Conservation (phyloP, 2,113 vertebrate species). For the Dromaius novaehollandiae region DNA sequence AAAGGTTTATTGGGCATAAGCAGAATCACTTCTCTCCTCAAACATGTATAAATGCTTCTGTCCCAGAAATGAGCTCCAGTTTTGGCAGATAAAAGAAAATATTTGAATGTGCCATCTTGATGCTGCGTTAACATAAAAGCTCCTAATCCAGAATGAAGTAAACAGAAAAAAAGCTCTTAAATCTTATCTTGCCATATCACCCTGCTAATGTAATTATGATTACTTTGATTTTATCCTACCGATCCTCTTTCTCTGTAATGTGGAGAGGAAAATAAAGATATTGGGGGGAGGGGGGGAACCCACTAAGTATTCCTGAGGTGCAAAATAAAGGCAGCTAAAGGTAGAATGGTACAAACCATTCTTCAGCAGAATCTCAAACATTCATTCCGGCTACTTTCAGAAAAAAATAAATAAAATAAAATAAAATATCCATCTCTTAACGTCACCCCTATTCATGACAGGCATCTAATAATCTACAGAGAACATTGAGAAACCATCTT, state of each 20-base stretch:
- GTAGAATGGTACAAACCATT: not conserved
- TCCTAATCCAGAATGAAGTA: not conserved
- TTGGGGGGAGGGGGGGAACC: no score
- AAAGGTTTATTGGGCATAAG: not conserved
- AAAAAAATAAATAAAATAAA: accelerated
- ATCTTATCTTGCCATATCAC: not conserved
- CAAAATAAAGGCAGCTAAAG: not conserved
- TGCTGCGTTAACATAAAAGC: not conserved
- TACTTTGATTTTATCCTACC: not conserved
- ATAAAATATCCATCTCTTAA: not conserved
- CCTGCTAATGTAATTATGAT: not conserved
- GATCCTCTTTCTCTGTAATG: not conserved
- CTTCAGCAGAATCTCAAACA: not conserved
- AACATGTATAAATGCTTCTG: not conserved
- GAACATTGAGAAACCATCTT: not conserved
- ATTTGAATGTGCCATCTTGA: not conserved
- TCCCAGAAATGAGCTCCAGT: not conserved
- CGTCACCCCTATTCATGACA: not conserved
- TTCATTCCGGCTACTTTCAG: not conserved
- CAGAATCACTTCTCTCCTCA: not conserved
- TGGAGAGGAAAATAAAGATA: not conserved
- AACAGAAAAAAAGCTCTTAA: not conserved
- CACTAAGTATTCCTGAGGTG: not conserved
- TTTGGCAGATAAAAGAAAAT: not conserved
- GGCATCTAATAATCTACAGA: not conserved